Base-by-base conservation (phyloP, 2,888 invertebrate species). In the Synanthedon andrenaeformis region DNA sequence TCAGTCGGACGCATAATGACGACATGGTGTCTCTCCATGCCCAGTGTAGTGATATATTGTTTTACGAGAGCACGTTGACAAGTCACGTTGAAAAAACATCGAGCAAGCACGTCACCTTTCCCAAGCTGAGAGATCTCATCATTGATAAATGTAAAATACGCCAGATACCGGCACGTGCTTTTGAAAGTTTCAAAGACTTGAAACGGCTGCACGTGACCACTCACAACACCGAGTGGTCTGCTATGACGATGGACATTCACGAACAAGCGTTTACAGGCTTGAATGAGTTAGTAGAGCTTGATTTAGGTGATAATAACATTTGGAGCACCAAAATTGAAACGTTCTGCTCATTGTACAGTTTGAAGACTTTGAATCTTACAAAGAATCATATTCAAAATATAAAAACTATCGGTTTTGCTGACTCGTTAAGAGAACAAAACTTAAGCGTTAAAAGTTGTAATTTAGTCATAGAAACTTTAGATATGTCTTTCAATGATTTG, bases 361-460 rank as follows among this genome's bases (percentile, higher is more conserved):
- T 94, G 59, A 89, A 91, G 69, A 88, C 84, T 56, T 85, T 95
- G 54, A 95, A 95, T 72, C 74, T 95, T 60, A 92, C 93, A 57
- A 88, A 89, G 69, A 95, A 95, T 84, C 92, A 93, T 72, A 89
- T 95, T 66, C 94, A 93, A 82, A 93, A 94, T 71, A 89, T 94
- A 59, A 89, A 89, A 57, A 90, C 92, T 53, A 84, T 95, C 57
- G 93, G 93, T 48, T 91, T 94, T 72, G 90, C 92, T n/a, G 92
- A 93, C 66, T 91, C 91, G 74, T 84, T 89, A 55, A 89, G 90
- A 60, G 84, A 86, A 59, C 82, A 85, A 67, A 86, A 86, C 61
- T 84, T 90, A 72, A 83, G 82, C 62, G 89, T 91, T 58, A 91
- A 89, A 76, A 90, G 91, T 66, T 93, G 93, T 78, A 92, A 92